Evolutionary conservation across 2,888 invertebrate species (phyloP).

Genomic region (Altica lythri): DNA sequence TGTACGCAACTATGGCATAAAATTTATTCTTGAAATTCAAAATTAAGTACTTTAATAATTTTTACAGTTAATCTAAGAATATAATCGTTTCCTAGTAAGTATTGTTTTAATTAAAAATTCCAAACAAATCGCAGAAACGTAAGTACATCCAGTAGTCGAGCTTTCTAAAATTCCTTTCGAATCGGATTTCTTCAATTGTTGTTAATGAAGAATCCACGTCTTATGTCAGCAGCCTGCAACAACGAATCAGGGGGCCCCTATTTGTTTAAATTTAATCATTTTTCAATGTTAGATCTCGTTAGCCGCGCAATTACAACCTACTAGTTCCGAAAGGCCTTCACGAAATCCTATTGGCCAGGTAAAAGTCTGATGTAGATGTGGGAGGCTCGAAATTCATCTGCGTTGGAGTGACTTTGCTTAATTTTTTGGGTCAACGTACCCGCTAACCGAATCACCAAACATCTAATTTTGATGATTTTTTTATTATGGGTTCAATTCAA

Average conservation of each 20-base stretch:
- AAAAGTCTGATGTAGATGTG: conserved; percentile 47
- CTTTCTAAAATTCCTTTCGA: conserved; percentile 32
- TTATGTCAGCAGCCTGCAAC: conserved; percentile 8
- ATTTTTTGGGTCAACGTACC: conserved; percentile 52
- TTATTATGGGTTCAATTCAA: background rate
- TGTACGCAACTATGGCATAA: no score
- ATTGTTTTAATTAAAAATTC: background rate
- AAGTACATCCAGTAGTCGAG: conserved; percentile 11
- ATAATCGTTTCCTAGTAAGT: background rate
- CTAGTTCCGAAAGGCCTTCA: conserved; percentile 44
- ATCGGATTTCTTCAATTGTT: conserved; percentile 26
- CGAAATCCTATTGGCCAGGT: conserved; percentile 52
- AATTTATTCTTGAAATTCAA: no score
- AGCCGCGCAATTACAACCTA: conserved; percentile 46
- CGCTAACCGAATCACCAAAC: conserved; percentile 23
- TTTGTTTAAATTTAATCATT: conserved; percentile 33
- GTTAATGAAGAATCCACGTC: conserved; percentile 15
- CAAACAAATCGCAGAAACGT: background rate
- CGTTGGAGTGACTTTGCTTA: conserved; percentile 51
- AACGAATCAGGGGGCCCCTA: conserved; percentile 20
- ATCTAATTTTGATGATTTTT: conserved; percentile 34
- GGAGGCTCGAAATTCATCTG: conserved; percentile 45
- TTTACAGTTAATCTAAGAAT: background rate
- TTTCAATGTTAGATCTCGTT: conserved; percentile 44
- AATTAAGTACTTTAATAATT: background rate